Conservation (phyloP, 1,140 invertebrate genomes). For the Rhagoletis pomonella region DNA sequence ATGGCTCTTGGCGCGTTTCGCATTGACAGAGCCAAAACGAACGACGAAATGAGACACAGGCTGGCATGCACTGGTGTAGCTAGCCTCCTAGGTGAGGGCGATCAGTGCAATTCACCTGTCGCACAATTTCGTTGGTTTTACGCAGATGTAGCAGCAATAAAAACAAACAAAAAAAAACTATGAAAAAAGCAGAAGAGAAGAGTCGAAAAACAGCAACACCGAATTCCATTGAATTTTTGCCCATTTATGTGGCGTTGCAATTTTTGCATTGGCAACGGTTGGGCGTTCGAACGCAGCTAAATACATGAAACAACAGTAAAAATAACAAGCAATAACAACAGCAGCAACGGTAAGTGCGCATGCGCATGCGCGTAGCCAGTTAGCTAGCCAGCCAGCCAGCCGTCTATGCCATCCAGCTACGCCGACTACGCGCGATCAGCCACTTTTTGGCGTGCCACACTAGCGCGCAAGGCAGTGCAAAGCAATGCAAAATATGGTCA, state of each 20-base stretch:
- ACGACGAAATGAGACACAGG: neutral
- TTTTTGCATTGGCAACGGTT: constrained; percentile 44
- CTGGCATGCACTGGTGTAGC: neutral
- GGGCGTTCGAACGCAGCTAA: constrained; percentile 19
- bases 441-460: constrained; percentile 45
- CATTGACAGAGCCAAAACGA: constrained; percentile 49
- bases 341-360: constrained; percentile 16
- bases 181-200: neutral
- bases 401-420: constrained; percentile 15
- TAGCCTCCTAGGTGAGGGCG: constrained; percentile 22
- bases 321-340: constrained; percentile 21
- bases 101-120: constrained; percentile 49
- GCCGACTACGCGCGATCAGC: constrained; percentile 13
- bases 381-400: neutral
- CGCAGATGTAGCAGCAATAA: constrained; percentile 24
- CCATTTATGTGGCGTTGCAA: constrained; percentile 24
- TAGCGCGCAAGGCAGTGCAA: constrained; percentile 13
- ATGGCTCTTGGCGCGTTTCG: constrained; percentile 36
- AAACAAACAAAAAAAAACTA: constrained; percentile 5
- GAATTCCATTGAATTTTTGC: constrained; percentile 48
- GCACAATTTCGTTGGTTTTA: constrained; percentile 50
- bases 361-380: neutral
- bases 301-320: constrained; percentile 40
- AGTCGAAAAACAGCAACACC: constrained; percentile 20
- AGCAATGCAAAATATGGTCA: constrained; percentile 58